Base-by-base conservation (phyloP, 1,140 invertebrate genomes). In the Cydia pomonella region DNA sequence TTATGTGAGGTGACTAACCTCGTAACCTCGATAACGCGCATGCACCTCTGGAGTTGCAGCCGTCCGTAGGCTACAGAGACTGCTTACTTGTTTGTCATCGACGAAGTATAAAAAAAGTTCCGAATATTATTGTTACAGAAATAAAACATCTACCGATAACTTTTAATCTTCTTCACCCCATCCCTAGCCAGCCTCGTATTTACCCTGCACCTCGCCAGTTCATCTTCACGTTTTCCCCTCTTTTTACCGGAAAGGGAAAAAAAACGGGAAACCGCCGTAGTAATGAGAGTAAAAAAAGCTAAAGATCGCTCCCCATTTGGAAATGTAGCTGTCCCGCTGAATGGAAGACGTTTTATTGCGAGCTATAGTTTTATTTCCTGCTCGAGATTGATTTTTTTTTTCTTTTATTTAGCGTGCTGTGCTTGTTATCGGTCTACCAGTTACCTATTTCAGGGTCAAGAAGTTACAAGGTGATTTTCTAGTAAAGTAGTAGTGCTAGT, bases 211-310 rank as follows among this genome's bases (percentile, higher is more conserved):
- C 88, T 90, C 87, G 87, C 82, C 89, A 87, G 87, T 92, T 92
- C 88, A 91, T 92, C 90, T 92, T 90, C 88, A 91, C 91, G 90
- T 92, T 92, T 92, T 92, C 90, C 90, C 86, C 71, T 90, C 87
- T 87, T 88, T 89, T 84, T 87, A 79, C 87, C 86, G 88, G 87
- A 90, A 91, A 89, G 81, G 80, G 79, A 87, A 91, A 90, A 91
- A 92, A 90, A 83, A 80, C 82, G 47, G 80, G 76, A 83, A 88
- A 88, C 83, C 86, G 86, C 81, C 85, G 87, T 87, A 90, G 89
- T 92, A 92, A 92, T 92, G 88, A 92, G 87, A 85, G 85, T 81
- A 87, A 90, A 91, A 92, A 91, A 89, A 88, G 85, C 81, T 85
- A 85, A 84, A 82, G 76, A 69, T 38, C 64, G 16, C 64, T 66